A percentile compares a stretch with the other conserved stretches of the same genome.
These are phyloP conservation scores for Tenthredo mesomela DNA, from an alignment of 2,888 invertebrate species.

Conservation along the genomic window DNA sequence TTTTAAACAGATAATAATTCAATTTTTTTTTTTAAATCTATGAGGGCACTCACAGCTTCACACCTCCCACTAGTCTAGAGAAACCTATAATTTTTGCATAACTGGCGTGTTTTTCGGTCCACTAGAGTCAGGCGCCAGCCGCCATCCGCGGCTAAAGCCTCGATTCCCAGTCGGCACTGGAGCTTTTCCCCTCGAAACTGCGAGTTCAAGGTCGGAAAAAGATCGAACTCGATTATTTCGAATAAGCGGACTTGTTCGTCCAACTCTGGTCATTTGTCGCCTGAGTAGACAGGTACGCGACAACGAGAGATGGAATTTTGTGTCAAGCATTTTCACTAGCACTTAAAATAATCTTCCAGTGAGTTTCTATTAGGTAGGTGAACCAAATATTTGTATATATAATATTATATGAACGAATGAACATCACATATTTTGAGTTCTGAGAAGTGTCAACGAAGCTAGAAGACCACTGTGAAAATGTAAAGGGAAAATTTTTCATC, in stretches of 20 bases:
- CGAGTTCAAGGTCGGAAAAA: slow-evolving; percentile 31
- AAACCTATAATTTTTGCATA: slow-evolving; percentile 28
- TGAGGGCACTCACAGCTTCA: slow-evolving; percentile 5
- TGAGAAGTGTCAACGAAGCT: not conserved
- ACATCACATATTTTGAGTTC: not conserved
- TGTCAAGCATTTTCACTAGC: not conserved
- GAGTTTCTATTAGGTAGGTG: not conserved
- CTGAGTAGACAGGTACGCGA: slow-evolving; percentile 3
- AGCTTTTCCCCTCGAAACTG: slow-evolving; percentile 32
- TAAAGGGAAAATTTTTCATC: not conserved
- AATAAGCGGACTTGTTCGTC: slow-evolving; percentile 36
- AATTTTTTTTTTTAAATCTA: not conserved
- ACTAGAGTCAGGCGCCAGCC: slow-evolving; percentile 27
- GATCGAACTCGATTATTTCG: slow-evolving; percentile 43
- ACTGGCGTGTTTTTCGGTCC: slow-evolving; percentile 24
- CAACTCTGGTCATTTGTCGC: slow-evolving; percentile 24
- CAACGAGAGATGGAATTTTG: not conserved
- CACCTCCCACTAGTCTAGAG: slow-evolving; percentile 1
- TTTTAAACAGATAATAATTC: not conserved
- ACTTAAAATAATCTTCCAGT: not conserved
- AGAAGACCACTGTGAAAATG: not conserved
- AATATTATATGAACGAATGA: not conserved
- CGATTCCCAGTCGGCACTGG: slow-evolving; percentile 19
- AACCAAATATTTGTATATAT: not conserved
- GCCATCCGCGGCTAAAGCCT: not conserved